Percentiles rank a stretch among this genome's conserved stretches.
Conservation (phyloP, 2,797 vertebrate genomes). For the Pristis pectinata region DNA sequence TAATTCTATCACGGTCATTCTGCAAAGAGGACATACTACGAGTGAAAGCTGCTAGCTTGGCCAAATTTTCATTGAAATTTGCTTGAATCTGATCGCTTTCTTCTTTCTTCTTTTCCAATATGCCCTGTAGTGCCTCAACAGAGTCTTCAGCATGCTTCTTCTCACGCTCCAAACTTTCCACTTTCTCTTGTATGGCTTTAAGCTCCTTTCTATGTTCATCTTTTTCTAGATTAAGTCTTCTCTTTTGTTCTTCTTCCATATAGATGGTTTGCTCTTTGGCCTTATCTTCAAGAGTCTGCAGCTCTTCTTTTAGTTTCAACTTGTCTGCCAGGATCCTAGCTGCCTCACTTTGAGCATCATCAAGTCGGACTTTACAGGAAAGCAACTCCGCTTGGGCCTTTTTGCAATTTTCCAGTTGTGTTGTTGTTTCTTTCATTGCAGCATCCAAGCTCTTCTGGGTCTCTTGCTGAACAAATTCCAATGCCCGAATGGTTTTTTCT, state of each 20-base stretch:
- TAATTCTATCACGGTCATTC: conserved; percentile 84
- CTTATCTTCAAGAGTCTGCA: conserved; percentile 55
- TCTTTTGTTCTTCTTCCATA: conserved; percentile 74
- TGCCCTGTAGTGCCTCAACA: conserved; percentile 56
- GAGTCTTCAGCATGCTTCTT: conserved; percentile 62
- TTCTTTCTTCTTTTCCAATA: conserved; percentile 60
- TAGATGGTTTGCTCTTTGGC: conserved; percentile 53
- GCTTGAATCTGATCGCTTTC: conserved; percentile 69
- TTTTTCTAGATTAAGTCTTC: conserved; percentile 73
- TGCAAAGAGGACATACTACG: conserved; percentile 95
- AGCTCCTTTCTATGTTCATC: conserved; percentile 74
- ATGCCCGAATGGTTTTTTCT: conserved; percentile 70
- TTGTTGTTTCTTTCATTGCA: conserved; percentile 53
- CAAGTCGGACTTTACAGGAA: conserved; percentile 61
- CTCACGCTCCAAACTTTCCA: conserved; percentile 68
- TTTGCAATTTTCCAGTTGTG: conserved; percentile 58
- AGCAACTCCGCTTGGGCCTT: conserved; percentile 65
- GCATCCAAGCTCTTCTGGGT: conserved; percentile 63
- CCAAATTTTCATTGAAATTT: conserved; percentile 75
- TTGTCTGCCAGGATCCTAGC: conserved; percentile 66
- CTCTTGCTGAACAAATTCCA: conserved; percentile 68
- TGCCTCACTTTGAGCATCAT: conserved; percentile 68
- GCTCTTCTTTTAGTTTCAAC: conserved; percentile 55
- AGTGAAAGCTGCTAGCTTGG: conserved; percentile 83
- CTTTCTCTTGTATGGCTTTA: conserved; percentile 71